Conservation (phyloP, 2,113 vertebrate genomes). For the Microcebus griseorufus region DNA sequence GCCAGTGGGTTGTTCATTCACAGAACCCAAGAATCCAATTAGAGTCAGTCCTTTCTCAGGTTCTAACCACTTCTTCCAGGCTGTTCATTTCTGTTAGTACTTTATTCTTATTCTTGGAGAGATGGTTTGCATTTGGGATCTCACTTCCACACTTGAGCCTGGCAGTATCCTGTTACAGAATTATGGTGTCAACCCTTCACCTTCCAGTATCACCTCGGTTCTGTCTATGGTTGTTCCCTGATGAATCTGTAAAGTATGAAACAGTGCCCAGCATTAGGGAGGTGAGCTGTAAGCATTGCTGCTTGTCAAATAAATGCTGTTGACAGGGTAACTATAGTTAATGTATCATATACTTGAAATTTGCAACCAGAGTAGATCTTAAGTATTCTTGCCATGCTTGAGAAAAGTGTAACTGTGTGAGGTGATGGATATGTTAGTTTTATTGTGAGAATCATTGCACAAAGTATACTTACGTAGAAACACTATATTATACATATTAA, state of each 20-base stretch:
- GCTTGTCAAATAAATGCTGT: neutral
- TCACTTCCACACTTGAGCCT: too few species aligned
- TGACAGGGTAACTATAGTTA: too few species aligned
- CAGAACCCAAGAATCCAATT: neutral
- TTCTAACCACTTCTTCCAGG: neutral
- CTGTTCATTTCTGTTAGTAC: neutral
- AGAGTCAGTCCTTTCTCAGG: rapidly evolving
- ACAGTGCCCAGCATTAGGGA: neutral
- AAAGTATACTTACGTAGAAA: neutral
- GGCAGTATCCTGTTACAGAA: rapidly evolving
- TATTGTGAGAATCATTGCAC: neutral
- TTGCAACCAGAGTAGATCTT: neutral
- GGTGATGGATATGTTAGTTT: neutral
- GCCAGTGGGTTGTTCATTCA: rapidly evolving
- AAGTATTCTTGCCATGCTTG: neutral
- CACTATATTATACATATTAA: neutral
- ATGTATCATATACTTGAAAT: too few species aligned
- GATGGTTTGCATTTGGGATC: neutral
- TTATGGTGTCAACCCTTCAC: rapidly evolving
- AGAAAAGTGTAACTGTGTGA: neutral
- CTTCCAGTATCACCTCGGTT: rapidly evolving
- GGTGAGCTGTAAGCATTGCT: neutral
- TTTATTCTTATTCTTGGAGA: neutral
- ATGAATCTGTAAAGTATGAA: neutral
- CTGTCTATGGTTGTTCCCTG: too few species aligned